These are phyloP conservation scores for Rhopalosiphum nymphaeae DNA, from an alignment of 2,888 invertebrate genomes.

Conservation along the genomic window DNA sequence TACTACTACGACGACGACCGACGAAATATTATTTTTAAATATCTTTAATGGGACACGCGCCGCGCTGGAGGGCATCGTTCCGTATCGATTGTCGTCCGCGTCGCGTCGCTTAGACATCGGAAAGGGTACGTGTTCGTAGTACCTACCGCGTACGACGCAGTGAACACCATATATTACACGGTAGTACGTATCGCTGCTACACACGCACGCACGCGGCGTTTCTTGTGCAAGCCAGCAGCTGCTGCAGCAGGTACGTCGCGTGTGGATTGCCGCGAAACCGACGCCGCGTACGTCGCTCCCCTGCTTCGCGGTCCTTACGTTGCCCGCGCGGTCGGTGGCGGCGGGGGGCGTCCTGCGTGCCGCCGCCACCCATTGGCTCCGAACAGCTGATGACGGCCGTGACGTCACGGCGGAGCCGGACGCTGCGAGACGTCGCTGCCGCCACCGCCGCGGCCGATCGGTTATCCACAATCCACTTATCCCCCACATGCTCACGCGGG, in stretches of 20 bases:
- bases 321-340: neutral
- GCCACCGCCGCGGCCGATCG: slow-evolving; percentile 36
- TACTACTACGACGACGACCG: neutral
- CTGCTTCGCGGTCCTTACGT: neutral
- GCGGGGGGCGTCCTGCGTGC: slow-evolving; percentile 11
- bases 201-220: neutral
- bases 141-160: neutral
- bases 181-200: neutral
- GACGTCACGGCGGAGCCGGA: slow-evolving; percentile 59
- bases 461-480: slow-evolving; percentile 35
- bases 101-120: neutral
- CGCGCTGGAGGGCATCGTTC: slow-evolving; percentile 13
- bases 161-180: neutral
- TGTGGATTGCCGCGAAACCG: slow-evolving; percentile 25
- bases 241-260: neutral
- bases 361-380: slow-evolving; percentile 22
- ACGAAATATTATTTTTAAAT: slow-evolving; percentile 7
- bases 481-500: slow-evolving; percentile 51
- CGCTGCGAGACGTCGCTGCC: slow-evolving; percentile 38
- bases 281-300: neutral
- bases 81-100: neutral
- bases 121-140: neutral
- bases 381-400: slow-evolving; percentile 56
- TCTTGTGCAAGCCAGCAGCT: neutral
- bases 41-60: neutral